Evolutionary conservation across 2,113 vertebrate species (phyloP), one percentile per base, ranked within the genome.

Genomic region (Typhlomys cinereus): DNA sequence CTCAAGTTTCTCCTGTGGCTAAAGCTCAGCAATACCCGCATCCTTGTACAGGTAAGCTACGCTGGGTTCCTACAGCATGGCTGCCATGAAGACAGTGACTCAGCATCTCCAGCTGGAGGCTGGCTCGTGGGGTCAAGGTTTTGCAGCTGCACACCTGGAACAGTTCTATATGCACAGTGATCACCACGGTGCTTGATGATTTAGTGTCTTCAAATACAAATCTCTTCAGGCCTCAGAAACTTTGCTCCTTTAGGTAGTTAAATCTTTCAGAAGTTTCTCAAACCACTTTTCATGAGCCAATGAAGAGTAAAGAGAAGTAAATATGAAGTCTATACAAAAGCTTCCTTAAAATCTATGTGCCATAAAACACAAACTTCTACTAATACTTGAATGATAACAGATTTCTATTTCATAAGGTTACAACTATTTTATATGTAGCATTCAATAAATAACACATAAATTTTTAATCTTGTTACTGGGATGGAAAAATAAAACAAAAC

Each of bases 81-180:
- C 11, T 79, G 52, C 59, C 12, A 13, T 4, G 23, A 78, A 39
- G 36, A 14, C n/a, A 34, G 23, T 41, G 75, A 21, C 18, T 79
- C n/a, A 39, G 4, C 52, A 79, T 21, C 75, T 76, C 5, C 25
- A 14, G 25, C 13, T 41, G 36, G 36, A 79, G n/a, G n/a, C 14
- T 57, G n/a, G 13, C 25, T 57, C 52, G 29, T 1, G 15, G 75
- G 27, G 12, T 57, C 13, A 41, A 99, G 99, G 99, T 99, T 93
- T 99, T 99, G 81, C 99, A 99, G 95, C 99, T 78, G 98, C 99
- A 70, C 99, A 99, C 94, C 98, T 99, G 87, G 99, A 99, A 96
- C 99, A 99, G 62, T 99, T 99, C 96, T 99, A 99, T 97, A 97
- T 99, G 97, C 99, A 99, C 97, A 99, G 99, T 13, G 99, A 99